Percentiles rank a stretch among this genome's conserved stretches.
These are phyloP conservation scores for Mormyrus iriodes DNA, from an alignment of 2,113 vertebrate species.

Conservation along the genomic window DNA sequence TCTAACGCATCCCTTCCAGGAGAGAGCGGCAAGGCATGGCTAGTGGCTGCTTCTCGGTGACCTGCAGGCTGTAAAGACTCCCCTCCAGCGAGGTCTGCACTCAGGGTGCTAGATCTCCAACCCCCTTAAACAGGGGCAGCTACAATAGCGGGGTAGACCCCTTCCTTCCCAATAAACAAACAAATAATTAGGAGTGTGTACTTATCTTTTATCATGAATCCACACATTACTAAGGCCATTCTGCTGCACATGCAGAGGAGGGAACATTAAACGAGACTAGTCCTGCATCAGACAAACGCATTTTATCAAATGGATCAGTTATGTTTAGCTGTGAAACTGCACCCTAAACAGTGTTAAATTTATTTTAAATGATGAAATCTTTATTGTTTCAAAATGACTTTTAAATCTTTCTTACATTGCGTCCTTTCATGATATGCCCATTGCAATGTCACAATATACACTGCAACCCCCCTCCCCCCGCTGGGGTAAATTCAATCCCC, in stretches of 20 bases:
- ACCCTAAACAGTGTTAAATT: neutral
- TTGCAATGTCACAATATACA: too few relatives aligned
- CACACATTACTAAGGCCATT: neutral
- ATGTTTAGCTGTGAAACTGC: neutral
- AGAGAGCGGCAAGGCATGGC: neutral
- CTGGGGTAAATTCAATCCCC: too few relatives aligned
- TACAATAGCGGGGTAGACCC: too few relatives aligned
- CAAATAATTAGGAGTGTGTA: neutral
- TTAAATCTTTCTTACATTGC: too few relatives aligned
- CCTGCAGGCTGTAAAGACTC: neutral
- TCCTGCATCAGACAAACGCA: too few relatives aligned
- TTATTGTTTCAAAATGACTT: too few relatives aligned
- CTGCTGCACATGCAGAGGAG: too few relatives aligned
- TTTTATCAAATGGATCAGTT: neutral
- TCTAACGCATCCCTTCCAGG: neutral
- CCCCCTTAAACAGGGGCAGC: neutral
- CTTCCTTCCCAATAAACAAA: neutral
- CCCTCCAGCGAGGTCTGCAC: neutral
- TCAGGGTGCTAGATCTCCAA: neutral
- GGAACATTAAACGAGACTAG: too few relatives aligned
- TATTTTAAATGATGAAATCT: neutral
- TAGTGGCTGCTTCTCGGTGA: neutral
- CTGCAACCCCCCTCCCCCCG: too few relatives aligned
- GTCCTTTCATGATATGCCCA: too few relatives aligned
- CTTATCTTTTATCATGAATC: neutral